These are phyloP conservation scores for Drosophila tripunctata DNA, from an alignment of 2,888 invertebrate species.

Conservation along the genomic window DNA sequence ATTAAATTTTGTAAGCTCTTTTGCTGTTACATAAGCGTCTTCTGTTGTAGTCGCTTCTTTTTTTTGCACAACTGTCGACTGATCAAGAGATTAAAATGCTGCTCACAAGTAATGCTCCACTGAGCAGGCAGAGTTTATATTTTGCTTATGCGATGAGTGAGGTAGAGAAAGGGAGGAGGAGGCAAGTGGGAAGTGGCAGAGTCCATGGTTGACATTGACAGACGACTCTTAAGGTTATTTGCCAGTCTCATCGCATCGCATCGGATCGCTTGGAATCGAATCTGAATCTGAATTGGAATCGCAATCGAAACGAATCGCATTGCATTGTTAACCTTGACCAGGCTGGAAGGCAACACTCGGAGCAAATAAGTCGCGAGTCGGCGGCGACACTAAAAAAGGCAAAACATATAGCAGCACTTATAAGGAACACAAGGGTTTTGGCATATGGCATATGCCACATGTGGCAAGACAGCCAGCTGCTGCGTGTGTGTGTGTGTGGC, in stretches of 20 bases:
- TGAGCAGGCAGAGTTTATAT: constrained; percentile 29
- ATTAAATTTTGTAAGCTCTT: constrained; percentile 12
- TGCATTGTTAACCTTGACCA: constrained; percentile 66
- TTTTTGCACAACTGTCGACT: constrained; percentile 6
- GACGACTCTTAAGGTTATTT: constrained; percentile 59
- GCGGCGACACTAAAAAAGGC: constrained; percentile 14
- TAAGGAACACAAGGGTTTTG: constrained; percentile 46
- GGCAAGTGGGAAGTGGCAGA: too few species aligned
- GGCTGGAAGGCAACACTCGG: constrained; percentile 35
- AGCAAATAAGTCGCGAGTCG: constrained; percentile 43
- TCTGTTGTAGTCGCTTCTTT: too few species aligned
- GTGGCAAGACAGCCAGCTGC: constrained; percentile 14
- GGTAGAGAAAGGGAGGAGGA: too few species aligned
- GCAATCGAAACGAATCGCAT: constrained; percentile 34
- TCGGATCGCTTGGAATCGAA: constrained; percentile 17
- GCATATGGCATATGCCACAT: constrained; percentile 29
- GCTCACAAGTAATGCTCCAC: constrained; percentile 51
- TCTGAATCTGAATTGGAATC: constrained; percentile 20
- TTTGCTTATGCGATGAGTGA: constrained; percentile 30
- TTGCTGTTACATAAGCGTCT: neutral
- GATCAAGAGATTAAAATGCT: constrained; percentile 49
- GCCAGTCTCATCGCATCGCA: constrained; percentile 39
- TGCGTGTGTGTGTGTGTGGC: constrained; percentile 39
- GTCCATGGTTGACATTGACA: constrained; percentile 57
- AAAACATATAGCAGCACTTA: constrained; percentile 20